phyloP scores from a whole-genome alignment of 2,113 vertebrate genomes.

The Oceanodroma tethys region DNA sequence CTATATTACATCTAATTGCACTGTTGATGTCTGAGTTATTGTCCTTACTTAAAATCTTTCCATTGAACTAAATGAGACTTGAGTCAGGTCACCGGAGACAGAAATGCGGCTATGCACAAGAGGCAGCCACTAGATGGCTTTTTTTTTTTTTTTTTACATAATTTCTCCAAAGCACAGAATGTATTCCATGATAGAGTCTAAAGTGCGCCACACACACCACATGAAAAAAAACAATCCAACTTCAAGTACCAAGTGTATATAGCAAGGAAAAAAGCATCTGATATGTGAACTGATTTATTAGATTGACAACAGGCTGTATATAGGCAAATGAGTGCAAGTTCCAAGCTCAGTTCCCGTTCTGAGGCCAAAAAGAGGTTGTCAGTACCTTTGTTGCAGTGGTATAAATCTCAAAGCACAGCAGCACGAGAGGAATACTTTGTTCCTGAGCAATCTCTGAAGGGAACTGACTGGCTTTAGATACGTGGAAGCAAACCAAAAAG shows the following conservation, averaged over 20 bases:
- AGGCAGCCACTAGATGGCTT: neutral
- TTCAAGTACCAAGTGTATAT: neutral
- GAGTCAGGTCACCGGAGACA: neutral
- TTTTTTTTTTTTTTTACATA: neutral
- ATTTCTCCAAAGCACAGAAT: neutral
- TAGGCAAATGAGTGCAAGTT: neutral
- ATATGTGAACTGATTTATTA: neutral
- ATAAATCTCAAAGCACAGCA: neutral
- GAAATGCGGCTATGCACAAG: neutral
- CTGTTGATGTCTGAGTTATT: neutral
- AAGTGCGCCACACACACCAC: neutral
- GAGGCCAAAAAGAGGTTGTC: neutral
- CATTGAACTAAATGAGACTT: neutral
- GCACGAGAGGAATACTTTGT: neutral
- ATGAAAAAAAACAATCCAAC: neutral
- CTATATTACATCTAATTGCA: neutral
- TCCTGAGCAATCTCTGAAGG: neutral
- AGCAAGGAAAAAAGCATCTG: neutral
- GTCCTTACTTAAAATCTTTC: neutral
- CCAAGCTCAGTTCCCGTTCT: neutral
- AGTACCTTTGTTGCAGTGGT: neutral
- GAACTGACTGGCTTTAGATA: neutral
- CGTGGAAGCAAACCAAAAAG: neutral
- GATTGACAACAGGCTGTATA: neutral
- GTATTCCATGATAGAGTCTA: neutral